Conservation (phyloP, 2,888 invertebrate genomes). For the Pherbina coryleti region DNA sequence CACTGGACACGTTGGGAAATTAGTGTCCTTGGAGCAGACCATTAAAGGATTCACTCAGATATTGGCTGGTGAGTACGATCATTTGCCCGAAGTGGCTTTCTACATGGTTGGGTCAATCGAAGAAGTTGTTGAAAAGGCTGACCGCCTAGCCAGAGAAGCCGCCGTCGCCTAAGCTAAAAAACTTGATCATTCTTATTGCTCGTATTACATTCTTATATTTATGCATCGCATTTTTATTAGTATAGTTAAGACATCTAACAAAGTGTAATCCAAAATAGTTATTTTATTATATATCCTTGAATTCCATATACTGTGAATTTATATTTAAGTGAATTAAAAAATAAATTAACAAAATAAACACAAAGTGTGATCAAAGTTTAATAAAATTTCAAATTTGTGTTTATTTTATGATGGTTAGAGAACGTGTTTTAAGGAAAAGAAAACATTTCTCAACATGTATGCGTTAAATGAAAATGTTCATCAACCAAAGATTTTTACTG, state of each 20-base stretch:
- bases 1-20: conserved; percentile 91
- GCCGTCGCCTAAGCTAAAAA: conserved; percentile 52
- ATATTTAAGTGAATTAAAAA: too few relatives aligned
- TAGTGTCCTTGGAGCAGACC: conserved; percentile 87
- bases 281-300: background rate
- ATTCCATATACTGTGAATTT: background rate
- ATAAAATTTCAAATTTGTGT: too few relatives aligned
- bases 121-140: conserved; percentile 87
- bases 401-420: too few relatives aligned
- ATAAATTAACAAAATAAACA: too few relatives aligned
- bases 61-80: conserved; percentile 86
- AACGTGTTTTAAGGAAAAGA: too few relatives aligned
- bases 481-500: too few relatives aligned
- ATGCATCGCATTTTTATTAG: conserved; percentile 32
- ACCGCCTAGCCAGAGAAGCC: conserved; percentile 67
- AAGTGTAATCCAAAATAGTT: conserved; percentile 38
- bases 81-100: conserved; percentile 94
- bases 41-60: conserved; percentile 90
- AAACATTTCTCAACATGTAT: too few relatives aligned
- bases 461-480: too few relatives aligned
- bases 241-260: conserved; percentile 47
- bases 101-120: conserved; percentile 96
- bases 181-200: too few relatives aligned
- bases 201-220: background rate
- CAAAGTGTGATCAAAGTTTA: too few relatives aligned